Evolutionary conservation across 2,888 invertebrate species (phyloP), one percentile per base, ranked within the genome.

Genomic region (Meteorus cinctellus): DNA sequence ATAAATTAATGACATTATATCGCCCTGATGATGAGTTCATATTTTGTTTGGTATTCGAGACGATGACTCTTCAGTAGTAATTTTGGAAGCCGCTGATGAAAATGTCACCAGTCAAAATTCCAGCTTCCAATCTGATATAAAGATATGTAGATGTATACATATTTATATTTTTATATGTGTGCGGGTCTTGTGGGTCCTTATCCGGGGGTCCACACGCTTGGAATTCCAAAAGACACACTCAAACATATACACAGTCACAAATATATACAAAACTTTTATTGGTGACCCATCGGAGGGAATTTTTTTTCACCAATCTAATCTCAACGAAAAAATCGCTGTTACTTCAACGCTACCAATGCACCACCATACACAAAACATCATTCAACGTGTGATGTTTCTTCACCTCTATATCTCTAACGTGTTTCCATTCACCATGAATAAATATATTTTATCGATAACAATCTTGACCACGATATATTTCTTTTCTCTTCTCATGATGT

Each of bases 71-170:
- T 29, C 60, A 70, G 70, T 70, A 70, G 70, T 36, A 24, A 19
- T 41, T 60, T 70, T 14, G 34, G 41, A 70, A 70, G 41, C 70
- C 59, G 45, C 59, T 48, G 66, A 76, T 76, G 75, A 72, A 72
- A 76, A 72, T 76, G 75, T 76, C 75, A 75, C 41, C 75, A 75
- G 75, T 75, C 75, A 76, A 76, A 76, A 76, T 76, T 76, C 75
- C 75, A 76, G 75, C 75, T 76, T 72, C 75, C 75, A 72, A 76
- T 76, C 75, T 72, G 75, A 76, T 75, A 75, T 55, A 59, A 41
- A 60, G 36, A 59, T 55, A 29, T 55, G 55, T 55, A 55, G 55
- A 55, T 55, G 55, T 55, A 55, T 55, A 55, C 55, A 55, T 19
- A 55, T 55, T 55, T 55, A 55, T 55, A 55, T 55, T 19, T 55